These are phyloP conservation scores for Cheilosia vulpina DNA, from an alignment of 2,888 invertebrate genomes.

Conservation along the genomic window DNA sequence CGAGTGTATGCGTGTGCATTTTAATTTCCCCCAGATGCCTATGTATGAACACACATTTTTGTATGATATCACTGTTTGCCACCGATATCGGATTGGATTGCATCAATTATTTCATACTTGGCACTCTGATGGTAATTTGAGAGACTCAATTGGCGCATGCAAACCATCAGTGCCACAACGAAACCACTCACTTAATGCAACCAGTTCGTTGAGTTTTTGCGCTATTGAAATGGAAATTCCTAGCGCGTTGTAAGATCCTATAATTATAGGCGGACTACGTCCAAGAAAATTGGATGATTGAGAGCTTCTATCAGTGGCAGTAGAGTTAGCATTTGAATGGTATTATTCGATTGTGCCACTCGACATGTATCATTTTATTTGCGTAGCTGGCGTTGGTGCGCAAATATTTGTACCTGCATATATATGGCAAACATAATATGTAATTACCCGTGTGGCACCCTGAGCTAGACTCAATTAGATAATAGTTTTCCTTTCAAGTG, in stretches of 20 bases:
- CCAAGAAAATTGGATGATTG: conserved; percentile 71
- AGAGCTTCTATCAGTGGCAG: conserved; percentile 53
- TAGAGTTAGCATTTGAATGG: conserved; percentile 41
- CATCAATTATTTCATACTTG: conserved; percentile 73
- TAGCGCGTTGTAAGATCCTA: conserved; percentile 50
- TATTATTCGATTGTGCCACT: conserved; percentile 46
- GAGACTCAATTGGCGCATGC: conserved; percentile 64
- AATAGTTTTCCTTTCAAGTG: conserved; percentile 57
- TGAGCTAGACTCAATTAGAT: conserved; percentile 71
- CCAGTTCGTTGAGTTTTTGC: conserved; percentile 70
- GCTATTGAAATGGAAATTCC: conserved; percentile 69
- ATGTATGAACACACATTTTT: conserved; percentile 1
- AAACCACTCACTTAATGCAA: conserved; percentile 71
- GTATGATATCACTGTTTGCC: conserved; percentile 16
- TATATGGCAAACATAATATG: conserved; percentile 11
- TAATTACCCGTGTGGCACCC: conserved; percentile 65
- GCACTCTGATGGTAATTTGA: conserved; percentile 70
- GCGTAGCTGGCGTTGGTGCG: neutral
- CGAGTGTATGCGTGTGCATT: conserved; percentile 16
- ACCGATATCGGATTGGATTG: conserved; percentile 61
- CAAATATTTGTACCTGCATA: conserved; percentile 47
- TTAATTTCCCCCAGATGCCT: conserved; percentile 42
- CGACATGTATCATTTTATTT: conserved; percentile 48
- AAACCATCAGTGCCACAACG: conserved; percentile 51
- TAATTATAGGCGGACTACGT: conserved; percentile 68